These are phyloP conservation scores for Chelidonichthys spinosus DNA, from an alignment of 2,797 vertebrate species.

Conservation along the genomic window DNA sequence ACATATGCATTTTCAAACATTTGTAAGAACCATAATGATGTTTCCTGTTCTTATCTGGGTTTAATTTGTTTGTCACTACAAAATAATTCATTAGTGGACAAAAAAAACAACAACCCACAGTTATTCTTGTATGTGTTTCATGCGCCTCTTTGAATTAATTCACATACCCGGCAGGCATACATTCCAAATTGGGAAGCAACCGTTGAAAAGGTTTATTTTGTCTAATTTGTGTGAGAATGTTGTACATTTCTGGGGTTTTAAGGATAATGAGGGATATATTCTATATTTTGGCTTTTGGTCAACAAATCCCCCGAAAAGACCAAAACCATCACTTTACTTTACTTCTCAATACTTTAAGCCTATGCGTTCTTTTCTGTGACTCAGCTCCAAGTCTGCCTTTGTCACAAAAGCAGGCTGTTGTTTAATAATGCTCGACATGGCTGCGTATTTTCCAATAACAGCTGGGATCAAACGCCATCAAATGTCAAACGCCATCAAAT, in stretches of 20 bases:
- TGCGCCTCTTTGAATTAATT: constrained; percentile 3
- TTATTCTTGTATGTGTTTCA: constrained; percentile 7
- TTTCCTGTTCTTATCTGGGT: constrained; percentile 6
- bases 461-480: not conserved
- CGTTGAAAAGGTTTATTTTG: not conserved
- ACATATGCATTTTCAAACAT: constrained; percentile 26
- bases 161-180: constrained; percentile 6
- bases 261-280: not conserved
- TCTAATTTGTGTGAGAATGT: not conserved
- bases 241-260: not conserved
- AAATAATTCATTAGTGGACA: constrained; percentile 37
- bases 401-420: not conserved
- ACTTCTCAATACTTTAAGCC: not conserved
- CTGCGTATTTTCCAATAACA: not conserved
- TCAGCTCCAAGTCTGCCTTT: not conserved
- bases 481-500: not conserved
- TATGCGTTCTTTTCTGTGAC: too few relatives aligned
- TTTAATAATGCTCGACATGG: not conserved
- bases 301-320: not conserved
- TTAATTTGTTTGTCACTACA: constrained; percentile 35
- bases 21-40: constrained; percentile 35
- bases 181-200: not conserved
- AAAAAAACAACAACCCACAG: not conserved
- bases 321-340: not conserved
- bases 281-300: not conserved